Conservation (phyloP, 2,797 vertebrate genomes). For the Pipistrellus nathusii region DNA sequence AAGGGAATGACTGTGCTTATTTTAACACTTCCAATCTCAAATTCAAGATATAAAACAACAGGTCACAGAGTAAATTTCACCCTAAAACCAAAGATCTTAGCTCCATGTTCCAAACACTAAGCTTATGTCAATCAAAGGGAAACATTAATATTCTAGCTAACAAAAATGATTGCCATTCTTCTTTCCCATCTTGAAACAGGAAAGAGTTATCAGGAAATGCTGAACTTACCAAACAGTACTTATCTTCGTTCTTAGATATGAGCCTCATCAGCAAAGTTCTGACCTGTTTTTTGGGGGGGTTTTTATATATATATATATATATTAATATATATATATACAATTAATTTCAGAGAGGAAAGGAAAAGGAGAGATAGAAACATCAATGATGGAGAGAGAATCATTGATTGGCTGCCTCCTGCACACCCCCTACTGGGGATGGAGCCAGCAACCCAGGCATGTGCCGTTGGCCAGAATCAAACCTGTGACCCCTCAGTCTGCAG, state of each 20-base stretch:
- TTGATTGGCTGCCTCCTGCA: no score
- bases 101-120: neutral
- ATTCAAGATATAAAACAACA: conserved; percentile 56
- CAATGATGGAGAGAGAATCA: no score
- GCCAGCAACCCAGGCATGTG: no score
- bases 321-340: no score
- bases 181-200: conserved; percentile 1
- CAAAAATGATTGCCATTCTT: neutral
- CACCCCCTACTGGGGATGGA: no score
- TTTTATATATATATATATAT: no score
- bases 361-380: no score
- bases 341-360: no score
- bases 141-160: neutral
- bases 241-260: neutral
- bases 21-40: conserved; percentile 46
- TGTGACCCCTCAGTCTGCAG: no score
- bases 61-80: conserved; percentile 36
- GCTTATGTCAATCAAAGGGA: conserved; percentile 27
- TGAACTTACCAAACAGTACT: conserved; percentile 10
- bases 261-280: neutral
- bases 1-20: conserved; percentile 33
- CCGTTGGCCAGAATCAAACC: no score
- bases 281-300: neutral
- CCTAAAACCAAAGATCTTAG: neutral
- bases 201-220: neutral